Percentiles rank a stretch among this genome's conserved stretches.
phyloP scores from a whole-genome alignment of 2,797 vertebrate genomes.

The Ataeniobius toweri region DNA sequence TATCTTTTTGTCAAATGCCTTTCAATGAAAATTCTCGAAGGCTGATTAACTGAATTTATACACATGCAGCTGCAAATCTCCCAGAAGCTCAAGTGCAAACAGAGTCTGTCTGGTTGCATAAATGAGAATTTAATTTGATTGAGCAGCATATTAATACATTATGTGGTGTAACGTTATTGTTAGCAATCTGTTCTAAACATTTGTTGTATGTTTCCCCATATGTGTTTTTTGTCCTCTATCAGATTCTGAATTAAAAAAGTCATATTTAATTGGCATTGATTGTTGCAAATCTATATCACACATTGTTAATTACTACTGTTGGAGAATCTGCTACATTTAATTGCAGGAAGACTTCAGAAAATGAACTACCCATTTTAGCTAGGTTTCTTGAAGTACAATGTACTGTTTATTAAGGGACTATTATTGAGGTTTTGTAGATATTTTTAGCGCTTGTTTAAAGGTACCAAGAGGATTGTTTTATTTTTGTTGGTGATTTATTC shows the following conservation, averaged over 20 bases:
- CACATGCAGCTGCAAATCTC: background rate
- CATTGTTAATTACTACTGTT: constrained; percentile 18
- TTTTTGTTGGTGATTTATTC: constrained; percentile 43
- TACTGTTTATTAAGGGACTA: background rate
- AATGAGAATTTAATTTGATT: constrained; percentile 9
- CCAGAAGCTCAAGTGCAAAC: background rate
- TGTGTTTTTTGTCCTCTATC: background rate
- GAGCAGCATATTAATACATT: background rate
- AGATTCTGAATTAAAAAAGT: constrained; percentile 6
- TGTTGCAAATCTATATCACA: constrained; percentile 10
- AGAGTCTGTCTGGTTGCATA: background rate
- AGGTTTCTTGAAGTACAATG: background rate
- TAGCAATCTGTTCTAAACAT: background rate
- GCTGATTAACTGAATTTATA: background rate
- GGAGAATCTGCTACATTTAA: constrained; percentile 5
- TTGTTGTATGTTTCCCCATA: background rate
- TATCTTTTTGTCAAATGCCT: background rate
- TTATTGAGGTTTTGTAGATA: constrained; percentile 10
- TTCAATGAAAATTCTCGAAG: background rate
- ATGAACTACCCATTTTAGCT: background rate
- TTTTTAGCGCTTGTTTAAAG: constrained; percentile 12
- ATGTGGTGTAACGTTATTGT: background rate
- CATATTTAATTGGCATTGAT: constrained; percentile 6
- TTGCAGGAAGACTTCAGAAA: background rate
- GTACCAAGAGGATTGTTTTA: constrained; percentile 18